Evolutionary conservation across 2,888 invertebrate species (phyloP), one percentile per base, ranked within the genome.

Genomic region (Synanthedon vespiformis): DNA sequence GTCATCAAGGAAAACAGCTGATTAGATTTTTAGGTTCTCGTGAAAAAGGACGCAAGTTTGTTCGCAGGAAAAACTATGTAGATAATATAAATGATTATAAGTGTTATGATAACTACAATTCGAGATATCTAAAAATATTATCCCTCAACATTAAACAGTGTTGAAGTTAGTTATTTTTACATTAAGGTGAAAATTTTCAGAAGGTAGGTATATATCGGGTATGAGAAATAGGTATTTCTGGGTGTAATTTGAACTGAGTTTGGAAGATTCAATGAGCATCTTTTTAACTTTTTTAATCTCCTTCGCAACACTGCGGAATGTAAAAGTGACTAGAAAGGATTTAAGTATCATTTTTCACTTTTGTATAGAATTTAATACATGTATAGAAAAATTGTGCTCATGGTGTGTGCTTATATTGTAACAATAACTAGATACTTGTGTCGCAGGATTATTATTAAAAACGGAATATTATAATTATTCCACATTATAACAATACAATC

Each of bases 71-170:
- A 74, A 72, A 71, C 69, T 58, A 69, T 68, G 55, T 68, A 41
- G 65, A 70, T 67, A 58, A 77, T 78, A 74, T 62, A 58, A 77
- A 74, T 61, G 68, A 54, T 58, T 64, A 66, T 62, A 61, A 60
- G 64, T 67, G 67, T 67, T 56, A 66, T 72, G 70, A 68, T 67
- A 71, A 67, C 73, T 78, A 83, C 80, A 85, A 84, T 71, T 77
- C 10, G 77, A 72, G 73, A 72, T 66, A 61, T 84, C 85, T 83
- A 86, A 85, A 86, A 86, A 86, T 86, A 86, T 83, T 66, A 64
- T 71, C 75, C 70, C 77, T 67, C 74, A 77, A 77, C 74, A 70
- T 70, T 77, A 78, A 71, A 76, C 61, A 70, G 68, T 65, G 74
- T 74, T 69, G 68, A 74, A 75, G 74, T 72, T 64, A 49, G 56